A percentile compares a stretch with the other conserved stretches of the same genome.
phyloP scores from a whole-genome alignment of 2,888 invertebrate species.

The Tridacna crocea region DNA sequence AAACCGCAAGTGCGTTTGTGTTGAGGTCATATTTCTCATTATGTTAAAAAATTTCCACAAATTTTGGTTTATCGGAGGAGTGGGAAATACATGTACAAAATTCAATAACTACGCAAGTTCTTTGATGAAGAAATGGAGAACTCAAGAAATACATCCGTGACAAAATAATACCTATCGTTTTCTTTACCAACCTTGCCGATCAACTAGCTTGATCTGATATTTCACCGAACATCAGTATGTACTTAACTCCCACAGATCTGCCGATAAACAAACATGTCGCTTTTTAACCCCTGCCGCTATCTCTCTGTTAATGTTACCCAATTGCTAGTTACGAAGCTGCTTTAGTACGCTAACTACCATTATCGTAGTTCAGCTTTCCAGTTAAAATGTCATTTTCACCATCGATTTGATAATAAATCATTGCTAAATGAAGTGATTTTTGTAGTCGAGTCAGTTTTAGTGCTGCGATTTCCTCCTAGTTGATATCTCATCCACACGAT shows the following conservation, averaged over 20 bases:
- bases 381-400: slow-evolving; percentile 53
- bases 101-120: too few relatives aligned
- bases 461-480: slow-evolving; percentile 51
- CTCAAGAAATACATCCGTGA: too few relatives aligned
- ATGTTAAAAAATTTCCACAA: too few relatives aligned
- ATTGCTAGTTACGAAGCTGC: slow-evolving; percentile 21
- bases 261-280: slow-evolving; percentile 6
- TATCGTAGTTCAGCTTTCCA: slow-evolving; percentile 28
- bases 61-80: too few relatives aligned
- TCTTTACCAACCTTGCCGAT: not conserved
- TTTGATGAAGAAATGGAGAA: too few relatives aligned
- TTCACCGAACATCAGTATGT: slow-evolving; percentile 1
- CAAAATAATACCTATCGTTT: not conserved
- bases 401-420: slow-evolving; percentile 56
- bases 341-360: slow-evolving; percentile 26
- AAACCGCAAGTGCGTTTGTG: too few relatives aligned
- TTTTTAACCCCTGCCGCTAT: slow-evolving; percentile 10
- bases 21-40: too few relatives aligned
- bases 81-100: too few relatives aligned
- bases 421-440: slow-evolving; percentile 54
- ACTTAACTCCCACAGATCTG: slow-evolving; percentile 15
- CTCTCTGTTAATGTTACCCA: not conserved
- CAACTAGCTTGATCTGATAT: not conserved
- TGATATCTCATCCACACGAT: slow-evolving; percentile 37
- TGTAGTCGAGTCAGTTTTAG: slow-evolving; percentile 58